Percentiles rank a stretch among this genome's conserved stretches.
Evolutionary conservation across 2,797 vertebrate species (phyloP).

Genomic region (Notamacropus eugenii): DNA sequence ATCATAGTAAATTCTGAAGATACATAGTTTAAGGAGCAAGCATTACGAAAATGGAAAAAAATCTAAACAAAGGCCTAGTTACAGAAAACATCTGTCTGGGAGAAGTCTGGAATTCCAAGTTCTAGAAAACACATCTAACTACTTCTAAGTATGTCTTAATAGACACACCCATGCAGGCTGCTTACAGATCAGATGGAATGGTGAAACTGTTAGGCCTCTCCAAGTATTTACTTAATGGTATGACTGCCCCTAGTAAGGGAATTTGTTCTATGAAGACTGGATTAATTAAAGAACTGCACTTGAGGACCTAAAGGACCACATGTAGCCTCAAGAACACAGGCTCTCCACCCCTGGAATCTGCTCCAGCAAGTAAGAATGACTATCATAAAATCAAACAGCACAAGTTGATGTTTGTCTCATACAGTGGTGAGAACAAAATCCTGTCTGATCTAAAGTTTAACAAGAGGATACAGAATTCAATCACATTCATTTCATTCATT

Average conservation of each 20-base stretch:
- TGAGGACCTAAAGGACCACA: too few species aligned
- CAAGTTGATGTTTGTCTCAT: constrained; percentile 42
- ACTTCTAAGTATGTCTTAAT: constrained; percentile 65
- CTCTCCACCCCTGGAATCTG: background rate
- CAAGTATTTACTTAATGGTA: constrained; percentile 66
- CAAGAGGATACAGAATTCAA: constrained; percentile 53
- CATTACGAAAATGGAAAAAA: constrained; percentile 61
- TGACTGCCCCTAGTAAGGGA: constrained; percentile 56
- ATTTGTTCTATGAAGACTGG: too few species aligned
- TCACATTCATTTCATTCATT: constrained; percentile 43
- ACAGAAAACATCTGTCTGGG: constrained; percentile 71
- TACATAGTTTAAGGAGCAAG: constrained; percentile 51
- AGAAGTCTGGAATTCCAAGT: constrained; percentile 62
- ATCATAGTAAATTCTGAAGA: constrained; percentile 60
- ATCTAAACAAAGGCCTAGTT: constrained; percentile 71
- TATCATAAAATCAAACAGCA: constrained; percentile 52
- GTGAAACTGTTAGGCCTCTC: constrained; percentile 56
- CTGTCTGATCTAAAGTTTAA: constrained; percentile 33
- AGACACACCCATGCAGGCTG: constrained; percentile 62
- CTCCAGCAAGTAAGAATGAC: constrained; percentile 59
- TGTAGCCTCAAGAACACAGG: too few species aligned
- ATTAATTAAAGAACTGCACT: too few species aligned
- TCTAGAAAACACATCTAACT: constrained; percentile 61
- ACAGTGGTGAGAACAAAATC: constrained; percentile 55
- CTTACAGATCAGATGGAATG: constrained; percentile 67